A percentile compares a stretch with the other conserved stretches of the same genome.
These are phyloP conservation scores for Pseudochirops cupreus DNA, from an alignment of 2,797 vertebrate genomes.

Conservation along the genomic window DNA sequence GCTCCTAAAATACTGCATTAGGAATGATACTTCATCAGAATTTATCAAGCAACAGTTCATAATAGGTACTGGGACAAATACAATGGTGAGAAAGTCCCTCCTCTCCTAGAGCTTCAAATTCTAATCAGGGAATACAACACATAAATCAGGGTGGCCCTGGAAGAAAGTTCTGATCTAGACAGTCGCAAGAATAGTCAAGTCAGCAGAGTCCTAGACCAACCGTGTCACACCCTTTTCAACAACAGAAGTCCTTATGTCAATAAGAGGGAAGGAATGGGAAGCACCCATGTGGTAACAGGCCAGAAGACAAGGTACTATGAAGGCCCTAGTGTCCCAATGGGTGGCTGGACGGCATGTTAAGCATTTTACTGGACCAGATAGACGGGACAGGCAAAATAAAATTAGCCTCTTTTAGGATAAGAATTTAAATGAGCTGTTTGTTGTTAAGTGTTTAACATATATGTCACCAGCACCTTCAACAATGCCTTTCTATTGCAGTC, in stretches of 20 bases:
- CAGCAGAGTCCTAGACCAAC: too few relatives aligned
- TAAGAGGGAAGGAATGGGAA: background rate
- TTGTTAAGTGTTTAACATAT: background rate
- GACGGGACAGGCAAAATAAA: background rate
- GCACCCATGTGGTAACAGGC: background rate
- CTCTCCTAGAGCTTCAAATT: background rate
- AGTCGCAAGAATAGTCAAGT: too few relatives aligned
- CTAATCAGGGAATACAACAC: background rate
- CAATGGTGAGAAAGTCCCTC: background rate
- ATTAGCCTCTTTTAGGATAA: background rate
- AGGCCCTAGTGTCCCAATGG: background rate
- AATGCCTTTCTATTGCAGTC: background rate
- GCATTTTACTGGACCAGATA: background rate
- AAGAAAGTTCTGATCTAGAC: background rate
- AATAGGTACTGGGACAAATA: background rate
- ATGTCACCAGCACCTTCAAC: background rate
- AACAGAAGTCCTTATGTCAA: background rate
- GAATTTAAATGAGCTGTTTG: background rate
- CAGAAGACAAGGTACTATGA: background rate
- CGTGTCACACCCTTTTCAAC: background rate
- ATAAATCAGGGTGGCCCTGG: background rate
- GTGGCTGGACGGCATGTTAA: background rate
- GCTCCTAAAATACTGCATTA: background rate
- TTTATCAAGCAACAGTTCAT: background rate
- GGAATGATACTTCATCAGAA: background rate